Percentiles rank a stretch among this genome's conserved stretches.
Conservation (phyloP, 2,888 invertebrate genomes). For the Polyommatus icarus region DNA sequence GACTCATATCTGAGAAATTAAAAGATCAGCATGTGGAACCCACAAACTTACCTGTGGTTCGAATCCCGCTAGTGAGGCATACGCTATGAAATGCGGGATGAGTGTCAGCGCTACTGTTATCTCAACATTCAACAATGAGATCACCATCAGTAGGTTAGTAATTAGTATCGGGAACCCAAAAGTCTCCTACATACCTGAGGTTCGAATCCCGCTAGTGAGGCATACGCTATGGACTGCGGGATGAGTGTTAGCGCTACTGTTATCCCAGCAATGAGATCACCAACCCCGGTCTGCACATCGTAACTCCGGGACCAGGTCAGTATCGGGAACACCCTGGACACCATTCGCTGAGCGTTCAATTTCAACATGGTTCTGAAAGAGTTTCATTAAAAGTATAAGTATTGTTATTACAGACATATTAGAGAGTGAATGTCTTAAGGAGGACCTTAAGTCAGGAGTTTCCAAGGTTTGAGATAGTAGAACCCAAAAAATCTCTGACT, state of each 20-base stretch:
- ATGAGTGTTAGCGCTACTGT: slow-evolving; percentile 89
- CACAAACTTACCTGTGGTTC: neutral
- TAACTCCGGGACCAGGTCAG: slow-evolving; percentile 81
- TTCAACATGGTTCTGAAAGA: slow-evolving; percentile 46
- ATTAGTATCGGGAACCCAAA: slow-evolving; percentile 26
- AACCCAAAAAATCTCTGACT: no score
- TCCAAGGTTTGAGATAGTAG: no score
- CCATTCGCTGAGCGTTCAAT: slow-evolving; percentile 51
- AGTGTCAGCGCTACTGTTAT: slow-evolving; percentile 88
- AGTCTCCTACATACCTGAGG: slow-evolving; percentile 70
- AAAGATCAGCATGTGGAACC: slow-evolving; percentile 30
- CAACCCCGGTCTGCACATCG: slow-evolving; percentile 75
- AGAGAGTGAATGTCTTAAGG: no score
- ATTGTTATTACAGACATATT: no score
- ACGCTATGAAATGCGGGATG: slow-evolving; percentile 89
- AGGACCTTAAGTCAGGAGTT: no score
- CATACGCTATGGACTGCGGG: slow-evolving; percentile 89
- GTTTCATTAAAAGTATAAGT: neutral
- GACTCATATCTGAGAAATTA: neutral
- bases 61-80: slow-evolving; percentile 81
- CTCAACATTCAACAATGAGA: slow-evolving; percentile 87
- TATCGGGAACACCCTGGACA: slow-evolving; percentile 74
- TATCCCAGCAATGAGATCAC: slow-evolving; percentile 87
- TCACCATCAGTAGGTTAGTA: slow-evolving; percentile 68
- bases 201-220: slow-evolving; percentile 85